Evolutionary conservation across 2,113 vertebrate species (phyloP).

Genomic region (Xerus inauris): DNA sequence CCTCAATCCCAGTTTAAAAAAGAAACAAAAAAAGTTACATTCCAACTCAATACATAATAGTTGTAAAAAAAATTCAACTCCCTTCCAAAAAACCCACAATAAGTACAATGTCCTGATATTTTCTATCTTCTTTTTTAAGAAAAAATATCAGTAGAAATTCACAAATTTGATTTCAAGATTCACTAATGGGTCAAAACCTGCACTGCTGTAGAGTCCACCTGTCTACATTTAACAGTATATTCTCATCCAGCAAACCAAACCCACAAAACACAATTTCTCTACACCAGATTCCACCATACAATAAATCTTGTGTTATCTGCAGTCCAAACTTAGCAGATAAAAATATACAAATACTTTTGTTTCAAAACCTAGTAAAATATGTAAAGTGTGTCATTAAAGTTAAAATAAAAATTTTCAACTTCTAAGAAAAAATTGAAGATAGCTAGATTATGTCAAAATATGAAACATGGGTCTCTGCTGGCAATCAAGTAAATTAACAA

Average conservation of each 20-base stretch:
- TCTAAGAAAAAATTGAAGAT: neutral
- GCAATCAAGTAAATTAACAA: slow-evolving; percentile 23
- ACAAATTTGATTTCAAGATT: slow-evolving; percentile 48
- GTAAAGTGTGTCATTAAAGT: neutral
- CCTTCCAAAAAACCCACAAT: neutral
- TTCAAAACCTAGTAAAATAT: slow-evolving; percentile 49
- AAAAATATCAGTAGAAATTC: neutral
- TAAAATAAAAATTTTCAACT: slow-evolving; percentile 19
- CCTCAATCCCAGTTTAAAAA: neutral
- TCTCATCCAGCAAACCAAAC: neutral
- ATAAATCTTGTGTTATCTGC: neutral
- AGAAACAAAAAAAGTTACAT: neutral
- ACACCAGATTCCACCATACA: neutral
- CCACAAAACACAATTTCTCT: slow-evolving; percentile 1
- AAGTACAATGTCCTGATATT: neutral
- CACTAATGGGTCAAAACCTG: neutral
- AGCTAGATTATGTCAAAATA: slow-evolving; percentile 44
- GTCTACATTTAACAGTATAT: slow-evolving; percentile 5
- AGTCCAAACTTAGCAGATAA: neutral
- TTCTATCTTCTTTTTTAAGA: neutral
- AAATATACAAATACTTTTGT: neutral
- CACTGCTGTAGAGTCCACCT: neutral
- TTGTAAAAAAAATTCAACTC: neutral
- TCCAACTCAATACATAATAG: neutral
- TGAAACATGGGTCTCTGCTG: neutral